Percentiles rank a stretch among this genome's conserved stretches.
Evolutionary conservation across 2,888 invertebrate genomes (phyloP).

Genomic region (Synanthedon tipuliformis): DNA sequence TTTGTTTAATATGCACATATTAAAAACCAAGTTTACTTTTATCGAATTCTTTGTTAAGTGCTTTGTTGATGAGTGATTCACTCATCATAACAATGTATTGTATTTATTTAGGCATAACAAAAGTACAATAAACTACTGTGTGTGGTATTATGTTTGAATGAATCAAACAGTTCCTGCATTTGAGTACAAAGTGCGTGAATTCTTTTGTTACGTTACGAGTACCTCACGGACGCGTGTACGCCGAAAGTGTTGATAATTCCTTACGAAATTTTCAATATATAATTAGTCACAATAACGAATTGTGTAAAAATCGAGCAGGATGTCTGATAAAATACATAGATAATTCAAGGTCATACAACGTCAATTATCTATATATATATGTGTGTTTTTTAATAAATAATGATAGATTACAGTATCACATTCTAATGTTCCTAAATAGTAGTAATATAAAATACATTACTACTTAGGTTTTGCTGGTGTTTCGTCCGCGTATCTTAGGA

Average conservation of each 20-base stretch:
- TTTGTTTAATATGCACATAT: too few relatives aligned
- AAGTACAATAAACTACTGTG: neutral
- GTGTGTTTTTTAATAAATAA: too few relatives aligned
- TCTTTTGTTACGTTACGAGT: conserved; percentile 14
- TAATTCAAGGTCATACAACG: too few relatives aligned
- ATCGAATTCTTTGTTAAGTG: conserved; percentile 1
- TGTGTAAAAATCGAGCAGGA: conserved; percentile 17
- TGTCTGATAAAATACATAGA: conserved; percentile 1
- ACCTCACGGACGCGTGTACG: neutral
- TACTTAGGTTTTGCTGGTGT: too few relatives aligned
- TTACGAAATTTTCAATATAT: conserved; percentile 5
- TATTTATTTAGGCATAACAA: conserved; percentile 3
- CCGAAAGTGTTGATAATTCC: neutral
- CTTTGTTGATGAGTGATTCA: conserved; percentile 17
- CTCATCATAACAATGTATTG: conserved; percentile 15
- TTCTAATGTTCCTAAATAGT: too few relatives aligned
- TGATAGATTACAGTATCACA: too few relatives aligned
- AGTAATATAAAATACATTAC: too few relatives aligned
- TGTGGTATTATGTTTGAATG: neutral
- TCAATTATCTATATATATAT: too few relatives aligned
- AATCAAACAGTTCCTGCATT: neutral
- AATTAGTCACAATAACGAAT: conserved; percentile 1
- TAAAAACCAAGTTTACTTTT: too few relatives aligned
- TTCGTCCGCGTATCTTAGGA: too few relatives aligned
- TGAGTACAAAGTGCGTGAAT: conserved; percentile 14